Evolutionary conservation across 2,797 vertebrate species (phyloP).

Genomic region (Gobio occitaniae): DNA sequence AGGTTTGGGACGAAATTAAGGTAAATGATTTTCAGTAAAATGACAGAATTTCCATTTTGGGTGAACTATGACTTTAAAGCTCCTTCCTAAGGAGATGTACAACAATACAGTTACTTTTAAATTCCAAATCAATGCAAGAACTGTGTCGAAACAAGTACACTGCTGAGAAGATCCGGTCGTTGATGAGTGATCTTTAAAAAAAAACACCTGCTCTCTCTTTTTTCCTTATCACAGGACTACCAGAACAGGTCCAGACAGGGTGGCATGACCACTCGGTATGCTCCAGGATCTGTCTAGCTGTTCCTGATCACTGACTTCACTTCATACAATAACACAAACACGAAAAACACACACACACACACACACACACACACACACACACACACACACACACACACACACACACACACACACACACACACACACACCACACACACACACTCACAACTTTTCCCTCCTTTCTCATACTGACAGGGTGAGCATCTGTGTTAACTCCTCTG

Average conservation of each 20-base stretch:
- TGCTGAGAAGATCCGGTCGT: constrained; percentile 6
- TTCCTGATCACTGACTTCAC: constrained; percentile 56
- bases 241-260: constrained; percentile 73
- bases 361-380: no score
- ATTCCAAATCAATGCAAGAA: constrained; percentile 25
- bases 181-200: constrained; percentile 28
- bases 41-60: background rate
- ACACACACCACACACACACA: no score
- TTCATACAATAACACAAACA: constrained; percentile 55
- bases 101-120: constrained; percentile 15
- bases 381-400: no score
- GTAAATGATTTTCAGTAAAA: background rate
- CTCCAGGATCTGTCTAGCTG: constrained; percentile 68
- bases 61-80: background rate
- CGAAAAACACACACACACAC: constrained; percentile 25
- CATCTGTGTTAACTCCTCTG: constrained; percentile 57
- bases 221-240: constrained; percentile 73
- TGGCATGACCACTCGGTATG: constrained; percentile 68
- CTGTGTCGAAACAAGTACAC: background rate
- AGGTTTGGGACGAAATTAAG: background rate
- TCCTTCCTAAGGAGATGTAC: constrained; percentile 2
- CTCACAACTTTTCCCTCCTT: constrained; percentile 50
- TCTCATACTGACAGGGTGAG: constrained; percentile 61
- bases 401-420: no score
- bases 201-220: constrained; percentile 51